Evolutionary conservation across 2,888 invertebrate species (phyloP).

Genomic region (Adela reaumurella): DNA sequence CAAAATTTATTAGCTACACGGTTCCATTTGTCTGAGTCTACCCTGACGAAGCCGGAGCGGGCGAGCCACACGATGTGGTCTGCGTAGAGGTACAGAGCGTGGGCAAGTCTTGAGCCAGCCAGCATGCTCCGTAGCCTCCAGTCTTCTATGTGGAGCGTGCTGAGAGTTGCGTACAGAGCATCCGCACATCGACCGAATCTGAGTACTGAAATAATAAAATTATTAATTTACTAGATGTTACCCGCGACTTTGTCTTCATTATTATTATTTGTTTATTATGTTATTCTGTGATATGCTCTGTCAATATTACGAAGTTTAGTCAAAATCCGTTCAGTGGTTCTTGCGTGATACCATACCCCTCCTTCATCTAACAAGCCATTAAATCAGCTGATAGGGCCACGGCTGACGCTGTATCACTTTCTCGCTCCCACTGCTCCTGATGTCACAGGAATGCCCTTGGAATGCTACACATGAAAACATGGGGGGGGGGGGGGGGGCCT

Average conservation of each 20-base stretch:
- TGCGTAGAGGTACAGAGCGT: conserved; percentile 74
- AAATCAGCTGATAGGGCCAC: background rate
- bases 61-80: conserved; percentile 88
- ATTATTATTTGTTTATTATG: too few species aligned
- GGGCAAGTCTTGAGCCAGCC: conserved; percentile 75
- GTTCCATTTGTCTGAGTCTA: conserved; percentile 75
- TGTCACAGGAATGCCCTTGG: too few species aligned
- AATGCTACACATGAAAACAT: too few species aligned
- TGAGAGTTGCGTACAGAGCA: conserved; percentile 69
- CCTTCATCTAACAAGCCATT: background rate
- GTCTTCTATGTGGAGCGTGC: conserved; percentile 70
- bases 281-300: too few species aligned
- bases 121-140: conserved; percentile 65
- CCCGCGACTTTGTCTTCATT: background rate
- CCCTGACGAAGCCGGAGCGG: conserved; percentile 63
- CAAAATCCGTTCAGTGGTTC: too few species aligned
- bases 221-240: conserved; percentile 12
- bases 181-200: conserved; percentile 84
- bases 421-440: too few species aligned
- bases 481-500: too few species aligned
- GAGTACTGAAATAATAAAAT: conserved; percentile 79
- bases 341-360: background rate
- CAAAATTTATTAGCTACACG: conserved; percentile 75
- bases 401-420: too few species aligned
- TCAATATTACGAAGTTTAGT: background rate